Evolutionary conservation across 2,797 vertebrate species (phyloP), one percentile per base, ranked within the genome.

Genomic region (Eulemur albifrons): DNA sequence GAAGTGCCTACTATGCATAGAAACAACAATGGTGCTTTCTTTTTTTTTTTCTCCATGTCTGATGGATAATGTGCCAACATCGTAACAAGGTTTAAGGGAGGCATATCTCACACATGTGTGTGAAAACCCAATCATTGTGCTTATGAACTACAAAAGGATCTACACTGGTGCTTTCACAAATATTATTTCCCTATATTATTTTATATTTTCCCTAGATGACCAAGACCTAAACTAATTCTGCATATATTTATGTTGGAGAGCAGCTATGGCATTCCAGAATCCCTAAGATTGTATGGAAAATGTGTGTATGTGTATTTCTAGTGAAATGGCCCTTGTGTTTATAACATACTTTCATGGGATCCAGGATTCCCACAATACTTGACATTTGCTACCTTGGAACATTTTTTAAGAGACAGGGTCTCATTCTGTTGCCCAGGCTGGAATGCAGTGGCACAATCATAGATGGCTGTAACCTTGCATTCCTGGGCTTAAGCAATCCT

Each of bases 111-210:
- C 57, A 59, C 57, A 25, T 59, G 4, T 0, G 0, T 10, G 1
- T 59, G 23, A 59, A 59, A 59, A 59, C 23, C 23, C 23, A 25
- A 57, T 57, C 54, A 57, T 57, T 7, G 10, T 23, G 1, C 10
- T 59, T 59, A 27, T 25, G 57, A 59, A 59, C 57, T 25, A 59
- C 57, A 59, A 59, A 59, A 59, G 7, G 61, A 65, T 32, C 61
- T n/a, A 65, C 40, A n/a, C 18, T 63, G 25, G 12, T 92, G 12
- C 8, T 87, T 95, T 80, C 35, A 70, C n/a, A 89, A 23, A 73
- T 95, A 25, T 43, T 75, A 35, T 93, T 92, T 96, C 45, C 50
- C 79, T 43, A 43, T 61, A 52, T 85, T 75, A 84, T 61, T 95
- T 89, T 84, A 14, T 75, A 70, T 87, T 79, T 82, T 76, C 23